Percentiles rank a stretch among this genome's conserved stretches.
These are phyloP conservation scores for Rhabdomys pumilio DNA, from an alignment of 2,797 vertebrate genomes.

Conservation along the genomic window DNA sequence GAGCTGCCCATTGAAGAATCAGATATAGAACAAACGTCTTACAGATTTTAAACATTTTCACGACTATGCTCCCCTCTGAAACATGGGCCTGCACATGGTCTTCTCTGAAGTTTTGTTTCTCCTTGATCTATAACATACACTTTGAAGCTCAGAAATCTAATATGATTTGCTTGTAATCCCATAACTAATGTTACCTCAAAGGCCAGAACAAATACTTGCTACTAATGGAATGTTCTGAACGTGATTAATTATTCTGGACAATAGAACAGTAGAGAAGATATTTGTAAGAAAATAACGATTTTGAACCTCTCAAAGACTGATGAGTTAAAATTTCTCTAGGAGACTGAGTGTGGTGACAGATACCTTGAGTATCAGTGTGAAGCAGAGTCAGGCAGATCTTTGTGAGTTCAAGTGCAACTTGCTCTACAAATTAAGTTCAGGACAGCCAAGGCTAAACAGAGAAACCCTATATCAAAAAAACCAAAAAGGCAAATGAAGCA, in stretches of 20 bases:
- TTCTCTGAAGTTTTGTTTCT: background rate
- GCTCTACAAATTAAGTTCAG: background rate
- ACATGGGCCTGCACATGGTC: rapidly evolving
- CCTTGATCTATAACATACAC: background rate
- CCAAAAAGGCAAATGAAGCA: background rate
- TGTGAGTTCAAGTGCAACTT: background rate
- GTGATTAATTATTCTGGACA: background rate
- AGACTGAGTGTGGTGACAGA: background rate
- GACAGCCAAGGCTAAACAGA: background rate
- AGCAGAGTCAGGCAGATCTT: background rate
- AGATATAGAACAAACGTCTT: background rate
- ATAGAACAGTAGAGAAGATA: background rate
- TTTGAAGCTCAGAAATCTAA: constrained; percentile 8
- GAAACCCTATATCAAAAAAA: background rate
- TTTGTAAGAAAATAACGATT: constrained; percentile 20
- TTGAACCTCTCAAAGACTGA: background rate
- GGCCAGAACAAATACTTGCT: background rate
- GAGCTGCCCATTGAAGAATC: background rate
- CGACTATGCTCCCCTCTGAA: background rate
- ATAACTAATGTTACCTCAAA: background rate
- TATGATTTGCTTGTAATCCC: background rate
- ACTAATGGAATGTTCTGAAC: background rate
- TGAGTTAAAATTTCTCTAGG: background rate
- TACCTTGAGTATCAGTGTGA: background rate
- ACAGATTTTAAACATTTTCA: background rate